A percentile compares a stretch with the other conserved stretches of the same genome.
phyloP scores from a whole-genome alignment of 53 echinoderm and acorn worm species.

The Holothuria scabra region DNA sequence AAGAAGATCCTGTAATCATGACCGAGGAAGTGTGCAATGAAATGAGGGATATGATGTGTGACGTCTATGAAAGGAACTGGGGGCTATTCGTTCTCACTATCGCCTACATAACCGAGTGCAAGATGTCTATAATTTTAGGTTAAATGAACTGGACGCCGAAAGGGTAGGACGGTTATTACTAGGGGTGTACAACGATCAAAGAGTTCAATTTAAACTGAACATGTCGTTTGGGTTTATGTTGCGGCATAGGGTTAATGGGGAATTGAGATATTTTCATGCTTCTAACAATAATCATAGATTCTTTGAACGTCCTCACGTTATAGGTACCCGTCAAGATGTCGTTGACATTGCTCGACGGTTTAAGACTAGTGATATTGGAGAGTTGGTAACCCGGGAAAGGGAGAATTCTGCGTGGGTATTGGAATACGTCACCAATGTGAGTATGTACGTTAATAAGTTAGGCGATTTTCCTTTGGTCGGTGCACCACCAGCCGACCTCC shows the following conservation, averaged over 20 bases:
- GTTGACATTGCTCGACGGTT: not conserved
- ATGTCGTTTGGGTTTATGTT: conserved; percentile 20
- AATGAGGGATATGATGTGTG: not conserved
- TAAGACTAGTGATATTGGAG: no score
- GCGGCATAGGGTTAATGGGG: not conserved
- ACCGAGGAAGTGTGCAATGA: not conserved
- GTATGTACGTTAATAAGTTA: no score
- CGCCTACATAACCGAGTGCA: no score
- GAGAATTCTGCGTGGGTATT: no score
- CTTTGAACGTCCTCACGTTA: conserved; percentile 10
- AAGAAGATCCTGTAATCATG: conserved; percentile 15
- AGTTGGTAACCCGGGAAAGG: no score
- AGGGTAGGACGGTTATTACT: no score
- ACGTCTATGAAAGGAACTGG: conserved; percentile 11
- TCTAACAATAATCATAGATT: not conserved
- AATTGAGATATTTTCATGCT: no score
- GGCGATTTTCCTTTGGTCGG: no score
- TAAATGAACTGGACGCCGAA: not conserved
- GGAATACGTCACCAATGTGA: no score
- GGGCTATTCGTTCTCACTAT: not conserved
- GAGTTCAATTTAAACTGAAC: conserved; percentile 2
- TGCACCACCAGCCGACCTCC: no score
- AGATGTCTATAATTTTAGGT: conserved; percentile 31
- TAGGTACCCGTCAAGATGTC: not conserved
- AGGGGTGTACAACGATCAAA: not conserved